phyloP scores from a whole-genome alignment of 92 coral and sea anemone species.

The Pocillopora meandrina region DNA sequence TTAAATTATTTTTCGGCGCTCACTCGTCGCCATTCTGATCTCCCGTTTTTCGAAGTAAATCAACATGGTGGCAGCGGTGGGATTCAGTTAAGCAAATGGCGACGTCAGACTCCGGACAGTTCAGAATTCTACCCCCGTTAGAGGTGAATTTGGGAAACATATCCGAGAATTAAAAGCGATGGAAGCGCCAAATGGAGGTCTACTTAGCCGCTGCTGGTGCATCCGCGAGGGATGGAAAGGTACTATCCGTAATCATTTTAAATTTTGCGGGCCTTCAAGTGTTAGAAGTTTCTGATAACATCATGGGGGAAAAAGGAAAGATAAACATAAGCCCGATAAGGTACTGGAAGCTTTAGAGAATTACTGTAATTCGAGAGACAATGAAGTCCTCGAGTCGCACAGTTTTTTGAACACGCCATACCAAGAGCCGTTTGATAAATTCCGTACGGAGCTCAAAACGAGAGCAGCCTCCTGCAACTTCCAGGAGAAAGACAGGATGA shows the following conservation, averaged over 20 bases:
- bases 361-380: slow-evolving; percentile 55
- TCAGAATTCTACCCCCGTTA: slow-evolving; percentile 35
- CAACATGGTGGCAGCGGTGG: slow-evolving; percentile 39
- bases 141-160: slow-evolving; percentile 45
- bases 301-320: slow-evolving; percentile 32
- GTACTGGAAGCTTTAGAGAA: slow-evolving; percentile 45
- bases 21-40: too few species aligned
- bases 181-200: slow-evolving; percentile 58
- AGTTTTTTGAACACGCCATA: slow-evolving; percentile 51
- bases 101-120: slow-evolving; percentile 29
- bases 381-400: slow-evolving; percentile 44
- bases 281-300: slow-evolving; percentile 49
- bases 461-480: slow-evolving; percentile 54
- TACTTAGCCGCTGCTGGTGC: slow-evolving; percentile 49
- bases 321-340: slow-evolving; percentile 53
- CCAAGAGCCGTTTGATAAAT: slow-evolving; percentile 60
- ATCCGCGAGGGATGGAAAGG: slow-evolving; percentile 23
- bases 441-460: slow-evolving; percentile 45
- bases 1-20: too few species aligned
- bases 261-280: slow-evolving; percentile 61
- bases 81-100: slow-evolving; percentile 22
- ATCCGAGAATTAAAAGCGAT: slow-evolving; percentile 33
- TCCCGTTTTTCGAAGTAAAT: background rate
- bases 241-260: slow-evolving; percentile 50
- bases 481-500: slow-evolving; percentile 53